Conservation (phyloP, 2,888 invertebrate genomes). For the Julus scanicus region DNA sequence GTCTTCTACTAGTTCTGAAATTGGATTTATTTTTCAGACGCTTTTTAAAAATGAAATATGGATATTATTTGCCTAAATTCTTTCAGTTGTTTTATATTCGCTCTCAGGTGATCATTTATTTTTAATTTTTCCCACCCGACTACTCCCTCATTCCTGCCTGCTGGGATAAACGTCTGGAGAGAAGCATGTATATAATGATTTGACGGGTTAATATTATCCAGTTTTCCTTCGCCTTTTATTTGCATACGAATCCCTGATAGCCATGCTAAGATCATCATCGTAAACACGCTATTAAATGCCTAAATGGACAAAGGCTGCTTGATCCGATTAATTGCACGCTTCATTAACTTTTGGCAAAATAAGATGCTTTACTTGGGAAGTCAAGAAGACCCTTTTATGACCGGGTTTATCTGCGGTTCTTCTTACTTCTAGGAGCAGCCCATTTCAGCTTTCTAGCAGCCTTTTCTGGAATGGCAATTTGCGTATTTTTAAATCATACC, state of each 20-base stretch:
- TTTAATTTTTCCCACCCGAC: too few relatives aligned
- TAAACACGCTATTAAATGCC: constrained; percentile 43
- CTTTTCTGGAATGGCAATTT: neutral
- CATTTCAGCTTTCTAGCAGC: neutral
- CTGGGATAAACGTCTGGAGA: too few relatives aligned
- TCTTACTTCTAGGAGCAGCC: neutral
- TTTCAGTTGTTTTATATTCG: too few relatives aligned
- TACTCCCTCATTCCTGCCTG: too few relatives aligned
- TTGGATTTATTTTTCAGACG: too few relatives aligned
- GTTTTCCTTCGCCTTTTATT: neutral
- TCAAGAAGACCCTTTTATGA: constrained; percentile 43
- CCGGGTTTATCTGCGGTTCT: constrained; percentile 11
- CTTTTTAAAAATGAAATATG: too few relatives aligned
- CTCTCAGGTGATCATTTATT: too few relatives aligned
- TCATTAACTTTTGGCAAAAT: constrained; percentile 45
- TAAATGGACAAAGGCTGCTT: constrained; percentile 36
- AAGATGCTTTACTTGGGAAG: constrained; percentile 36
- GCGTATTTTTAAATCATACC: neutral
- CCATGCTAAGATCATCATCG: constrained; percentile 30
- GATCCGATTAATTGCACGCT: constrained; percentile 45
- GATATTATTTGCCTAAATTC: too few relatives aligned
- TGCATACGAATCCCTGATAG: constrained; percentile 31
- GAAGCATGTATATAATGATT: neutral
- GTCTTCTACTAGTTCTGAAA: too few relatives aligned
- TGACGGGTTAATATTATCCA: neutral